Evolutionary conservation across 2,888 invertebrate genomes (phyloP), one percentile per base, ranked within the genome.

Genomic region (Tetrapedia diversipes): DNA sequence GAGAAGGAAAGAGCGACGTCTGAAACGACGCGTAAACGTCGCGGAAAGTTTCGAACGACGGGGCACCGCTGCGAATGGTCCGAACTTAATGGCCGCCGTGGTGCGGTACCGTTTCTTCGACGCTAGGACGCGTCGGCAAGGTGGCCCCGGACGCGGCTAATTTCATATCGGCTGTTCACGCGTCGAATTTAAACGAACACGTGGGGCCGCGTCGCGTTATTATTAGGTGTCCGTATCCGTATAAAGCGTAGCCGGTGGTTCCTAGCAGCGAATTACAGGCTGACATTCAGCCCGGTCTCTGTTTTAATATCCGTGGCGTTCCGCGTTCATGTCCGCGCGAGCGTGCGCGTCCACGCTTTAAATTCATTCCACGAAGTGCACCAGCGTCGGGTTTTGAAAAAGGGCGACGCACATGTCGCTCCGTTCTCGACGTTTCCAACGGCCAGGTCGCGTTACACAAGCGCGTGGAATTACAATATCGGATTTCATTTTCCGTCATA

Each of bases 391-490:
- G 69, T 66, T 77, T n/a, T 39, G 77, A 71, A 77, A 56, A 82
- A 80, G 80, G 80, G 73, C 80, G 69, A 29, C 66, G 68, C 59
- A 56, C 59, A 63, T 63, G 67, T 66, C 70, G 60, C 63, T 57
- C 39, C 70, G 60, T 66, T 57, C 39, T 45, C 71, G 41, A 57
- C 69, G 72, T 73, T 68, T 70, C 39, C 76, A 61, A 43, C 67
- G 53, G 61, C 51, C 41, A 56, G 75, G 19, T 81, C 77, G 79
- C 43, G 64, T 81, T 77, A 79, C 80, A 77, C 79, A 80, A 51
- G 54, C 72, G 79, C 69, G 54, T 68, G 68, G 63, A 71, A 81
- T 83, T 83, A 79, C 81, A 79, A 79, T 83, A 77, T 83, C 77
- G 69, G 67, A 66, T 81, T 79, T 77, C 80, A 80, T 84, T 84